Conservation (phyloP, 2,113 vertebrate genomes). For the Gymnorhina tibicen region DNA sequence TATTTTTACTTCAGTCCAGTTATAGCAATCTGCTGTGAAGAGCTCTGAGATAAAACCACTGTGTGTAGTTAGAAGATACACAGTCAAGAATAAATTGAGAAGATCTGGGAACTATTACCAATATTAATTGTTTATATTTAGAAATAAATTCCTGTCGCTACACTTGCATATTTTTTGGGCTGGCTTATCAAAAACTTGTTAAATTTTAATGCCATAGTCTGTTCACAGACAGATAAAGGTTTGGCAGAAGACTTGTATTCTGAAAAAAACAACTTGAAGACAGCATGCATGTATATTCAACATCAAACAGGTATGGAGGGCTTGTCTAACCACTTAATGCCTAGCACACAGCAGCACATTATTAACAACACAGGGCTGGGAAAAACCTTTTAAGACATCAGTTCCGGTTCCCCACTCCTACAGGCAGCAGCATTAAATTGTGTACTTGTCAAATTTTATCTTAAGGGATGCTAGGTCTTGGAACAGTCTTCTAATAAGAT, state of each 20-base stretch:
- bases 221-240: background rate
- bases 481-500: background rate
- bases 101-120: background rate
- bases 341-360: background rate
- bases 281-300: background rate
- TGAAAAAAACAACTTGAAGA: background rate
- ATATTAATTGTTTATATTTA: background rate
- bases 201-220: background rate
- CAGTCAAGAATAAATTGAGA: background rate
- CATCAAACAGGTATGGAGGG: background rate
- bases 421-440: background rate
- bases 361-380: background rate
- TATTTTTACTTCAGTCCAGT: background rate
- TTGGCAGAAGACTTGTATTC: background rate
- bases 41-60: background rate
- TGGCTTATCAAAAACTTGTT: background rate
- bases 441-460: background rate
- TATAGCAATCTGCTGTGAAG: background rate
- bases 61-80: background rate
- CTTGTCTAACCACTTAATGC: background rate
- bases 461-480: background rate
- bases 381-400: conserved; percentile 18
- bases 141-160: background rate
- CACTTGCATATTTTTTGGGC: background rate
- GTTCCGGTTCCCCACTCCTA: background rate